Conservation (phyloP, 92 coral and sea anemone genomes). For the Parazoanthus atlanticus region DNA sequence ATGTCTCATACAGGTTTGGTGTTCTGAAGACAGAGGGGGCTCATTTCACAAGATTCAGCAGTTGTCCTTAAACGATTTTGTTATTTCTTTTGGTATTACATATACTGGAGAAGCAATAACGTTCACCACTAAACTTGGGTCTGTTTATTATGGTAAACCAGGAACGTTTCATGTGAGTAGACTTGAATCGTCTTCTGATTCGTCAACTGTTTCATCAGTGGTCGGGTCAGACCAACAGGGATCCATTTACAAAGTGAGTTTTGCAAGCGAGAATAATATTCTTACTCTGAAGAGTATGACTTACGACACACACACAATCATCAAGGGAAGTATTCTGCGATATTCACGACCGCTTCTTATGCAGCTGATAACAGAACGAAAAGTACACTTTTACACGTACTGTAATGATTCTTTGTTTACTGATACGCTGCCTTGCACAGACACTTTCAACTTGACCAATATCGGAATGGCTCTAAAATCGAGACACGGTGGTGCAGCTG, state of each 20-base stretch:
- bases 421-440: constrained; percentile 49
- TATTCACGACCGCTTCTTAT: constrained; percentile 61
- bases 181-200: constrained; percentile 18
- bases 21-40: constrained; percentile 93
- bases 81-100: constrained; percentile 68
- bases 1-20: constrained; percentile 80
- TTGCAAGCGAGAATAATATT: constrained; percentile 35
- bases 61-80: constrained; percentile 60
- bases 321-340: constrained; percentile 19
- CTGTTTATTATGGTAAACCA: constrained; percentile 73
- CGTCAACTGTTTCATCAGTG: constrained; percentile 44
- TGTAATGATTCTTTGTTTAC: constrained; percentile 59
- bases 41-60: constrained; percentile 78
- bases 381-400: constrained; percentile 59
- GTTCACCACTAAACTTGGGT: constrained; percentile 72
- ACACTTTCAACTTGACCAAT: constrained; percentile 60
- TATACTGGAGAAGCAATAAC: constrained; percentile 71
- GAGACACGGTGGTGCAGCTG: constrained; percentile 80
- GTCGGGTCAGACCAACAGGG: constrained; percentile 50
- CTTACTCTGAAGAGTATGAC: constrained; percentile 38
- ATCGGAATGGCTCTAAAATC: constrained; percentile 76
- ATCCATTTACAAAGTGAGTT: constrained; percentile 40
- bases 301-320: constrained; percentile 4
- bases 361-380: constrained; percentile 56
- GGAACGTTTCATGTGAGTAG: constrained; percentile 62